A percentile compares a stretch with the other conserved stretches of the same genome.
phyloP scores from a whole-genome alignment of 2,797 vertebrate species.

The Myripristis jacobus region DNA sequence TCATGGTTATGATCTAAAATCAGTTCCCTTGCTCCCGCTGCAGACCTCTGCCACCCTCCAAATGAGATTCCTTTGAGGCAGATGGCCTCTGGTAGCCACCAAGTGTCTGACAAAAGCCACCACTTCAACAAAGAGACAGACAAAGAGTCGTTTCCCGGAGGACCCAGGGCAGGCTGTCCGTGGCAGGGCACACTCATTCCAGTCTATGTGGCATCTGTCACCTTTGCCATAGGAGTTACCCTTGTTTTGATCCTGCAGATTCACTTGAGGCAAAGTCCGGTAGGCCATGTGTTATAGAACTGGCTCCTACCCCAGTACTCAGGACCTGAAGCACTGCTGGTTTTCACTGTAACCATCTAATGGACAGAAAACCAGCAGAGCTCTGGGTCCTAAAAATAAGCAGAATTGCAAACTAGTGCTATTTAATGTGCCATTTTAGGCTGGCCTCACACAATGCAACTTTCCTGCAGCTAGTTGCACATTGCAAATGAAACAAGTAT shows the following conservation, averaged over 20 bases:
- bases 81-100: conserved; percentile 81
- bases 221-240: conserved; percentile 84
- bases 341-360: too few species aligned
- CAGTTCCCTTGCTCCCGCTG: neutral
- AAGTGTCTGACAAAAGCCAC: conserved; percentile 79
- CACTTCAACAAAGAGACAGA: conserved; percentile 78
- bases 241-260: conserved; percentile 88
- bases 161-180: neutral
- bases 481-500: too few species aligned
- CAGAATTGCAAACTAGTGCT: too few species aligned
- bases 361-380: too few species aligned
- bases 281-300: conserved; percentile 48
- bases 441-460: too few species aligned
- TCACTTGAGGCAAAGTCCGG: conserved; percentile 85
- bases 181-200: conserved; percentile 77
- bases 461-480: too few species aligned
- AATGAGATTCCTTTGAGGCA: conserved; percentile 85
- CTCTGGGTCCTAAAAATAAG: too few species aligned
- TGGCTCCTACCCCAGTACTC: too few species aligned
- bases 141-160: neutral
- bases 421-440: too few species aligned
- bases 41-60: conserved; percentile 85
- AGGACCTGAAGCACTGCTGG: too few species aligned
- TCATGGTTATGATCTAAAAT: neutral
- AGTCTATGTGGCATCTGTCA: conserved; percentile 80